Evolutionary conservation across 1,140 invertebrate genomes (phyloP).

Genomic region (Apis cerana): DNA sequence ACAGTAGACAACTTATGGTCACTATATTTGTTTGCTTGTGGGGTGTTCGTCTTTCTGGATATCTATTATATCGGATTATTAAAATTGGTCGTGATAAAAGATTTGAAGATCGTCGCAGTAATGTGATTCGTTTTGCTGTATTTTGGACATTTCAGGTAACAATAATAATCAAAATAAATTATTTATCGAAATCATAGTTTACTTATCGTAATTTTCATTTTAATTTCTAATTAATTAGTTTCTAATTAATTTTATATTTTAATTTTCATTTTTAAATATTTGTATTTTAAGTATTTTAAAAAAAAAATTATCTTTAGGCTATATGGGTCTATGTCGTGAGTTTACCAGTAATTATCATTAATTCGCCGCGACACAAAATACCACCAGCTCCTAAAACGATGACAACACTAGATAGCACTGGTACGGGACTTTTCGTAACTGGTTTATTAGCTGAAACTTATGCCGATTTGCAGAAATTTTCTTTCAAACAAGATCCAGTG

Average conservation of each 20-base stretch:
- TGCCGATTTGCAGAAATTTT: conserved; percentile 95
- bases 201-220: no score
- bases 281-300: no score
- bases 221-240: no score
- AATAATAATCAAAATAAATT: neutral
- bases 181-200: neutral
- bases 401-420: conserved; percentile 91
- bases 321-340: conserved; percentile 96
- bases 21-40: conserved; percentile 93
- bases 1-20: conserved; percentile 93
- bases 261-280: no score
- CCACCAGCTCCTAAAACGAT: conserved; percentile 90
- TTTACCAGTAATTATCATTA: conserved; percentile 94
- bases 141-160: conserved; percentile 95
- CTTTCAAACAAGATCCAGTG: conserved; percentile 91
- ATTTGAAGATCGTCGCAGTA: conserved; percentile 93
- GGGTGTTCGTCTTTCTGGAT: conserved; percentile 91
- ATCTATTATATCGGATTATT: conserved; percentile 92
- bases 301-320: conserved; percentile 83
- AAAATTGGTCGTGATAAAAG: conserved; percentile 94
- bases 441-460: conserved; percentile 93
- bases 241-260: no score
- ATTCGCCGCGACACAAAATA: conserved; percentile 91
- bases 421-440: conserved; percentile 90
- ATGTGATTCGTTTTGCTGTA: conserved; percentile 91